Evolutionary conservation across 2,888 invertebrate species (phyloP).

Genomic region (Xanthostigma xanthostigma): DNA sequence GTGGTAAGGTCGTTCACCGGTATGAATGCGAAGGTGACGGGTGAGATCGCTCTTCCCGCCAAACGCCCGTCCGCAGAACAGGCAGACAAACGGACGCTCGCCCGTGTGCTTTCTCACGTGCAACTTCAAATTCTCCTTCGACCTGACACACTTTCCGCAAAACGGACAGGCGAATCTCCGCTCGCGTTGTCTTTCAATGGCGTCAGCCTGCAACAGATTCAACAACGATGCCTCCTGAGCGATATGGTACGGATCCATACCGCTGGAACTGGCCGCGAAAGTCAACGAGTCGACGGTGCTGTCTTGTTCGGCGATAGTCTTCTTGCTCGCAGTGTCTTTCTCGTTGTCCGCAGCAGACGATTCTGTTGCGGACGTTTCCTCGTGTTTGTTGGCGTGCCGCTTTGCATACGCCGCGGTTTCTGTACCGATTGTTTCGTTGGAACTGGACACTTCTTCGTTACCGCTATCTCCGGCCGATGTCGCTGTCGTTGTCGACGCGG

Average conservation of each 20-base stretch:
- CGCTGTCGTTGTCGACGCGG: slow-evolving; percentile 3
- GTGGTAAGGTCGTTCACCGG: slow-evolving; percentile 79
- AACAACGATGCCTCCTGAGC: slow-evolving; percentile 42
- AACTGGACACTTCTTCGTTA: slow-evolving; percentile 40
- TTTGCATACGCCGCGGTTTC: slow-evolving; percentile 28
- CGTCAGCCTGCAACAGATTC: slow-evolving; percentile 48
- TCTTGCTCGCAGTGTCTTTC: slow-evolving; percentile 18
- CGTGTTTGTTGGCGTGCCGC: slow-evolving; percentile 20
- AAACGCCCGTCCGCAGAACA: slow-evolving; percentile 78
- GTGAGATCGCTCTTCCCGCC: slow-evolving; percentile 81
- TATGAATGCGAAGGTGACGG: slow-evolving; percentile 74
- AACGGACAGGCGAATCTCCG: slow-evolving; percentile 76
- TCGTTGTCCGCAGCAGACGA: slow-evolving; percentile 22
- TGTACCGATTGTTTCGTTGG: slow-evolving; percentile 28
- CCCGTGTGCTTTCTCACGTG: slow-evolving; percentile 80
- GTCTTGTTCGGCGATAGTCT: slow-evolving; percentile 45
- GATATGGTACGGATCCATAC: slow-evolving; percentile 33
- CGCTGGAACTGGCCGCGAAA: slow-evolving; percentile 15
- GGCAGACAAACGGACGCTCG: slow-evolving; percentile 78
- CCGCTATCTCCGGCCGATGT: slow-evolving; percentile 19
- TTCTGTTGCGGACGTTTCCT: slow-evolving; percentile 21
- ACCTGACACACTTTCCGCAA: slow-evolving; percentile 78
- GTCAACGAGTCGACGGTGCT: slow-evolving; percentile 57
- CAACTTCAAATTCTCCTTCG: slow-evolving; percentile 75
- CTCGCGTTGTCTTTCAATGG: slow-evolving; percentile 47